These are phyloP conservation scores for Zalophus californianus DNA, from an alignment of 2,797 vertebrate species.

Conservation along the genomic window DNA sequence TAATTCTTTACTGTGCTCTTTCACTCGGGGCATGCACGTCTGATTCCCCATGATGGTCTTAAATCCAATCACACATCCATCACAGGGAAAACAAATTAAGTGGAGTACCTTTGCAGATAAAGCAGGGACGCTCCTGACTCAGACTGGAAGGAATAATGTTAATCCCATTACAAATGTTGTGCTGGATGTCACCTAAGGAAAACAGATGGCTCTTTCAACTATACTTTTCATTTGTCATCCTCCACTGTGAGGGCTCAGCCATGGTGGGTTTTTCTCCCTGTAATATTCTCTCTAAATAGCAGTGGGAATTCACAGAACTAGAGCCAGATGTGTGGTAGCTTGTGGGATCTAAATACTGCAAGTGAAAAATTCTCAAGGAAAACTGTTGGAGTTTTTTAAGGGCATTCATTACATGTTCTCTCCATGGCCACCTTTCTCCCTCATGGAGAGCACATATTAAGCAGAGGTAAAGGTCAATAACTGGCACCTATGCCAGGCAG, in stretches of 20 bases:
- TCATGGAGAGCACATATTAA: neutral
- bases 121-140: neutral
- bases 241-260: neutral
- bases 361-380: neutral
- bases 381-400: neutral
- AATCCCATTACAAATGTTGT: neutral
- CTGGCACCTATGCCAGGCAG: accelerated
- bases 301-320: neutral
- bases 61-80: neutral
- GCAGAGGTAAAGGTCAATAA: neutral
- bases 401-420: neutral
- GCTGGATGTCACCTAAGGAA: neutral
- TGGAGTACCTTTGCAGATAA: neutral
- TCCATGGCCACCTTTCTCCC: neutral
- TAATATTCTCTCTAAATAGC: neutral
- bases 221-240: neutral
- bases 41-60: neutral
- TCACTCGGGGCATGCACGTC: neutral
- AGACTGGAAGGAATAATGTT: neutral
- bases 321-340: neutral
- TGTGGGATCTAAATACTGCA: neutral
- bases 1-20: neutral
- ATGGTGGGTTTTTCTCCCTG: accelerated
- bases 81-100: neutral
- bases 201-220: neutral